These are phyloP conservation scores for Drosophila barbarae DNA, from an alignment of 2,888 invertebrate species.

Conservation along the genomic window DNA sequence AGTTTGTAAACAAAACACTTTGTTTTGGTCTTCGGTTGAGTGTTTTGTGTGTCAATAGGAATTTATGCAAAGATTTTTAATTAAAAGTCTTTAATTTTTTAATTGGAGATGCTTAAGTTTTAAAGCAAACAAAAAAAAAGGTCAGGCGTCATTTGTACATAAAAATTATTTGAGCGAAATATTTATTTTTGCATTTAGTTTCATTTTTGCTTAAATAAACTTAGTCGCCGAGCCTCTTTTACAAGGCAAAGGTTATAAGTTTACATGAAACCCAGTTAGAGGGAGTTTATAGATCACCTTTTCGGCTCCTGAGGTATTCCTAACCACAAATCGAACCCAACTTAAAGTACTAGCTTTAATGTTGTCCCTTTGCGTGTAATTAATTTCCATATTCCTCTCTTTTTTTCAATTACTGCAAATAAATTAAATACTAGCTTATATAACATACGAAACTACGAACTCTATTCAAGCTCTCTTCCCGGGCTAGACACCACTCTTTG, in stretches of 20 bases:
- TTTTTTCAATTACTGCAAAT: slow-evolving; percentile 3
- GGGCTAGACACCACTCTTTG: slow-evolving; percentile 82
- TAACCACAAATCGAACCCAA: slow-evolving; percentile 12
- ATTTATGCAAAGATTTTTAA: background rate
- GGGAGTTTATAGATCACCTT: background rate
- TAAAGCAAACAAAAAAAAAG: background rate
- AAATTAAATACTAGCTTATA: slow-evolving; percentile 35
- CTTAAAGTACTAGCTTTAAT: slow-evolving; percentile 27
- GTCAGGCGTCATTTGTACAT: background rate
- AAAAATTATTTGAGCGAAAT: slow-evolving; percentile 4
- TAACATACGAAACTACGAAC: slow-evolving; percentile 2
- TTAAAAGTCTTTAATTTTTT: background rate
- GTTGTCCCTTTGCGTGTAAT: slow-evolving; percentile 26
- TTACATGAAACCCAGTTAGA: background rate
- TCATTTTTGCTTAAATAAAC: background rate
- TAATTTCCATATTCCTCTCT: slow-evolving; percentile 16
- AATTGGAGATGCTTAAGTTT: background rate
- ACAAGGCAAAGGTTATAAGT: background rate
- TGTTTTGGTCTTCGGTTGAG: background rate
- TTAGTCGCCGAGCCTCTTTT: background rate
- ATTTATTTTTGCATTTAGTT: slow-evolving; percentile 8
- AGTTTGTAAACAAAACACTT: background rate
- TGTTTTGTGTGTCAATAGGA: background rate
- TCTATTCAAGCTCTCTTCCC: background rate
- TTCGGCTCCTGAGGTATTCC: slow-evolving; percentile 1